phyloP scores from a whole-genome alignment of 1,140 invertebrate species.

The Lepidurus couesii region DNA sequence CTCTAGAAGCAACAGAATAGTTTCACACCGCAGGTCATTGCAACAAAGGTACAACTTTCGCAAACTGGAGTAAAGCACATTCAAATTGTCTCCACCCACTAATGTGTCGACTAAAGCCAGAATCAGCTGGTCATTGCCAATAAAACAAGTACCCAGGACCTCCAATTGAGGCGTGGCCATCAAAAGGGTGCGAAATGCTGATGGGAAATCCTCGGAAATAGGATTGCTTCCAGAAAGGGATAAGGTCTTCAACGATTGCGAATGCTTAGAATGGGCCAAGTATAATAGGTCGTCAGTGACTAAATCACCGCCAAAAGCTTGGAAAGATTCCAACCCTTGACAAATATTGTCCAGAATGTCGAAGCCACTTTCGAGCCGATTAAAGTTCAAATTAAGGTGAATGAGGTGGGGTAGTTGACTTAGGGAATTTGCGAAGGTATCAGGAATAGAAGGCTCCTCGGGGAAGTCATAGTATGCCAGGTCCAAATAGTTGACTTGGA shows the following conservation, averaged over 20 bases:
- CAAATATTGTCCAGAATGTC: neutral
- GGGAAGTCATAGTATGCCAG: conserved; percentile 21
- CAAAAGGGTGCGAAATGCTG: neutral
- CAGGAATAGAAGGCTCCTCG: neutral
- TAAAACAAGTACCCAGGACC: conserved; percentile 28
- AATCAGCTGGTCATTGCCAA: conserved; percentile 23
- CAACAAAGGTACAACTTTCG: neutral
- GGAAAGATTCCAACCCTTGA: conserved; percentile 26
- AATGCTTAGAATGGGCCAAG: conserved; percentile 24
- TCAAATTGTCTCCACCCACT: neutral
- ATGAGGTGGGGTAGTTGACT: conserved; percentile 20
- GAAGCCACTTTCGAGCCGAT: conserved; percentile 3
- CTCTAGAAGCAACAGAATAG: neutral
- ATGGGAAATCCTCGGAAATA: conserved; percentile 12
- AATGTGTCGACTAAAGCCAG: neutral
- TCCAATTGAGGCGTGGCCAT: neutral
- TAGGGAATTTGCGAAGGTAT: neutral
- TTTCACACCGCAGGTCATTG: neutral
- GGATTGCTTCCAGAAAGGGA: conserved; percentile 16
- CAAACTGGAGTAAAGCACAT: neutral
- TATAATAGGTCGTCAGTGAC: conserved; percentile 23
- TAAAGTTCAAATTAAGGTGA: conserved; percentile 24
- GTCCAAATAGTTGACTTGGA: conserved; percentile 23
- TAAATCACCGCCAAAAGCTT: conserved; percentile 11
- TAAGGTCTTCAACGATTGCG: conserved; percentile 16